phyloP scores from a whole-genome alignment of 2,113 vertebrate genomes.

The Cyanocitta stelleri region DNA sequence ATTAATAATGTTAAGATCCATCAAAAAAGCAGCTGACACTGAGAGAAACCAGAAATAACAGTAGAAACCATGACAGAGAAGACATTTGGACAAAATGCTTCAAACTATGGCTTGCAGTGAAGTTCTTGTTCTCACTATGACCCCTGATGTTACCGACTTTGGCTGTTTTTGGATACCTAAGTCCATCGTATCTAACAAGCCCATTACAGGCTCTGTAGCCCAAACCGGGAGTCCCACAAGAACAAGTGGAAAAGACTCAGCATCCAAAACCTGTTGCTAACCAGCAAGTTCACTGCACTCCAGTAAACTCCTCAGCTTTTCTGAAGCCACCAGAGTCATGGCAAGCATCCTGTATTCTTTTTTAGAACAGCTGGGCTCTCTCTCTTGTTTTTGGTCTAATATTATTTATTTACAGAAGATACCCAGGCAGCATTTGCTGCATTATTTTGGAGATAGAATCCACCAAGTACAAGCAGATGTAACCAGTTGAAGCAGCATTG shows the following conservation, averaged over 20 bases:
- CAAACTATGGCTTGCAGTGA: not conserved
- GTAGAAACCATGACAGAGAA: not conserved
- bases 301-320: not conserved
- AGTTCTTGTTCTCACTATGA: not conserved
- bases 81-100: not conserved
- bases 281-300: not conserved
- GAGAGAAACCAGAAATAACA: not conserved
- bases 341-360: not conserved
- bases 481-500: not conserved
- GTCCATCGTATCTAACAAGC: accelerated
- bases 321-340: not conserved
- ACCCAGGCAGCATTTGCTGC: not conserved
- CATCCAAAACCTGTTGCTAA: not conserved
- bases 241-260: not conserved
- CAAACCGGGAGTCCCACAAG: not conserved
- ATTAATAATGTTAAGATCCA: not conserved
- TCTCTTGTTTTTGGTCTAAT: too few species aligned
- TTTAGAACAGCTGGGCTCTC: not conserved
- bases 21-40: not conserved
- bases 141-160: not conserved
- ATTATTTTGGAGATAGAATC: not conserved
- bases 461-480: not conserved
- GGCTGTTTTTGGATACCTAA: not conserved
- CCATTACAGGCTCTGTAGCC: not conserved
- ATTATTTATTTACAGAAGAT: not conserved